Evolutionary conservation across 2,888 invertebrate genomes (phyloP).

Genomic region (Cacoxenus indagator): DNA sequence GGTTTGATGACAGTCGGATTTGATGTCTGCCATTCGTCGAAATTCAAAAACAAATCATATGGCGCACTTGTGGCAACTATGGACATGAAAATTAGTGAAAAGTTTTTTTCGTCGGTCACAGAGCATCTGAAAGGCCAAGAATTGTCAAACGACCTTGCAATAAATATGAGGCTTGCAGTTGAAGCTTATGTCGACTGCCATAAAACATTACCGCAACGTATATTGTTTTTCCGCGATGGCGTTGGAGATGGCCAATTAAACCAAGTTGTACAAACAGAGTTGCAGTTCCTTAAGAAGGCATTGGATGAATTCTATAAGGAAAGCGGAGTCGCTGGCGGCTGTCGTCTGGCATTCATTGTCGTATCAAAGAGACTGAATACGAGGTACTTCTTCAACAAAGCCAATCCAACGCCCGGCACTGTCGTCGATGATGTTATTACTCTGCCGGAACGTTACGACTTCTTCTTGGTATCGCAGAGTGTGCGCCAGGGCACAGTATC

Average conservation of each 20-base stretch:
- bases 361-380: constrained; percentile 93
- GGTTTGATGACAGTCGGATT: constrained; percentile 88
- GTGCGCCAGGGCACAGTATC: constrained; percentile 91
- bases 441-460: constrained; percentile 86
- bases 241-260: constrained; percentile 93
- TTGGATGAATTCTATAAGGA: constrained; percentile 74
- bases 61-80: constrained; percentile 86
- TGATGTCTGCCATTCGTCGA: constrained; percentile 90
- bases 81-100: constrained; percentile 73
- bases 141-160: constrained; percentile 79
- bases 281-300: constrained; percentile 74
- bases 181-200: constrained; percentile 58
- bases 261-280: constrained; percentile 83
- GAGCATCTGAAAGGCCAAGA: constrained; percentile 84
- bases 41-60: constrained; percentile 76
- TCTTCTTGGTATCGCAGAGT: constrained; percentile 89
- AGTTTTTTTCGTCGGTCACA: constrained; percentile 81
- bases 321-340: constrained; percentile 65
- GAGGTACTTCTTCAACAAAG: constrained; percentile 75
- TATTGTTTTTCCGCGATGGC: constrained; percentile 91
- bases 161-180: constrained; percentile 73
- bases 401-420: constrained; percentile 88
- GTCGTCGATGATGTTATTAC: constrained; percentile 90
- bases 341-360: constrained; percentile 81
- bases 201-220: constrained; percentile 76